A percentile compares a stretch with the other conserved stretches of the same genome.
Evolutionary conservation across 2,113 vertebrate genomes (phyloP).

Genomic region (Brevimyrus niger): DNA sequence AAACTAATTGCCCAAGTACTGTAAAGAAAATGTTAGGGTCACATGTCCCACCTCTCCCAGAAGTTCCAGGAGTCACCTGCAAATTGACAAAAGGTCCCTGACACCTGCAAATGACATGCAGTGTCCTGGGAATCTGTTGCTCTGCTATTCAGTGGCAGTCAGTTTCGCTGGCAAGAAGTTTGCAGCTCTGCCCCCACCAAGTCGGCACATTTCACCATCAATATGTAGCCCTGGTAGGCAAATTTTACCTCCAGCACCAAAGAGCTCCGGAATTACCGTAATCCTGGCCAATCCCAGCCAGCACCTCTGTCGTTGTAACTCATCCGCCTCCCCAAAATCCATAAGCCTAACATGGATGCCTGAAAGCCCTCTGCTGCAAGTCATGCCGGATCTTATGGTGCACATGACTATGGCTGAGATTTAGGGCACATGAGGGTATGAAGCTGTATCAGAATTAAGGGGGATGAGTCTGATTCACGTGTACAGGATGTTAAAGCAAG

Average conservation of each 20-base stretch:
- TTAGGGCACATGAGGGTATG: background rate
- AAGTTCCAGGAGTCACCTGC: too few species aligned
- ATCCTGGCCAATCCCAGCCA: background rate
- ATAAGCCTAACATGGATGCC: background rate
- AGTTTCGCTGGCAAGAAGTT: background rate
- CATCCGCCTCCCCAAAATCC: background rate
- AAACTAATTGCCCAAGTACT: background rate
- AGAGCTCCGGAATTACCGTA: background rate
- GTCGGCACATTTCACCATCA: background rate
- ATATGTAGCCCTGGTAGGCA: background rate
- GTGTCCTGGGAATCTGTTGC: too few species aligned
- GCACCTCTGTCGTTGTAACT: background rate
- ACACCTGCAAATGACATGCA: too few species aligned
- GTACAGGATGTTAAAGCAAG: background rate
- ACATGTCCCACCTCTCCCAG: background rate
- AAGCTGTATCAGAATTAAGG: background rate
- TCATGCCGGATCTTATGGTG: background rate
- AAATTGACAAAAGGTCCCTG: too few species aligned
- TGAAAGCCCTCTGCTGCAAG: background rate
- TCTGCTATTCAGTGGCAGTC: background rate
- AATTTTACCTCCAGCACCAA: background rate
- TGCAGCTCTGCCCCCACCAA: background rate
- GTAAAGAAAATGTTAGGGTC: background rate
- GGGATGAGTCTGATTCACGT: background rate
- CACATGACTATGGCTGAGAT: background rate